A percentile compares a stretch with the other conserved stretches of the same genome.
These are phyloP conservation scores for Turritopsis rubra DNA, from an alignment of 30 jellyfish, hydroid and myxozoan genomes.

Conservation along the genomic window DNA sequence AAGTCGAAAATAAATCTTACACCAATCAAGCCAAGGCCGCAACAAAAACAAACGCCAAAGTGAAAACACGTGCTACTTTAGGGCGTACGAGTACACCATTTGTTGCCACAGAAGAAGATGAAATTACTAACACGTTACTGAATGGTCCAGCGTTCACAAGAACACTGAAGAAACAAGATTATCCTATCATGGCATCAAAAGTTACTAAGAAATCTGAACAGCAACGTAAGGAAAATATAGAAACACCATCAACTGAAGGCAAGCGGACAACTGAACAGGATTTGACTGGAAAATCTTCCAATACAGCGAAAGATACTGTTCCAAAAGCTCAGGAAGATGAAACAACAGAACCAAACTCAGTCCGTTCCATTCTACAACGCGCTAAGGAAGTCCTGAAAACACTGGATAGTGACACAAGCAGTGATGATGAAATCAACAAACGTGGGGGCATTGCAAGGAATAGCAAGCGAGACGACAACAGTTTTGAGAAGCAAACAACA, in stretches of 20 bases:
- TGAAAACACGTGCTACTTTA: constrained; percentile 23
- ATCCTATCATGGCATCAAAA: constrained; percentile 6
- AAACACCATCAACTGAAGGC: constrained; percentile 35
- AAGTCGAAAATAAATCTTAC: constrained; percentile 33
- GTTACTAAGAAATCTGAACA: constrained; percentile 4
- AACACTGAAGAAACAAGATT: constrained; percentile 19
- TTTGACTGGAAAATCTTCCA: constrained; percentile 61
- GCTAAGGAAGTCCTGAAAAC: constrained; percentile 95
- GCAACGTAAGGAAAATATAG: constrained; percentile 14
- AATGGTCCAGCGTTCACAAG: constrained; percentile 37
- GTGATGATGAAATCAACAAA: constrained; percentile 34
- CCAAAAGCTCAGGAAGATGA: constrained; percentile 84
- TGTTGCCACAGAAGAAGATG: constrained; percentile 40
- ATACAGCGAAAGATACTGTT: constrained; percentile 32
- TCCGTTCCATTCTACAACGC: constrained; percentile 82
- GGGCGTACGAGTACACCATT: constrained; percentile 28
- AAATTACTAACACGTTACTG: constrained; percentile 22
- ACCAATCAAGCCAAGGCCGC: constrained; percentile 21
- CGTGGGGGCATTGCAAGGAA: constrained; percentile 73
- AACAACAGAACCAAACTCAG: constrained; percentile 79
- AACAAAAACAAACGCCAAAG: constrained; percentile 14
- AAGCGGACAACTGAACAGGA: constrained; percentile 69
- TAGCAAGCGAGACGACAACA: not conserved
- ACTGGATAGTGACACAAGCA: constrained; percentile 73
- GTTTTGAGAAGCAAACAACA: constrained; percentile 38